phyloP scores from a whole-genome alignment of 2,888 invertebrate species.

The Julus scandinavius region DNA sequence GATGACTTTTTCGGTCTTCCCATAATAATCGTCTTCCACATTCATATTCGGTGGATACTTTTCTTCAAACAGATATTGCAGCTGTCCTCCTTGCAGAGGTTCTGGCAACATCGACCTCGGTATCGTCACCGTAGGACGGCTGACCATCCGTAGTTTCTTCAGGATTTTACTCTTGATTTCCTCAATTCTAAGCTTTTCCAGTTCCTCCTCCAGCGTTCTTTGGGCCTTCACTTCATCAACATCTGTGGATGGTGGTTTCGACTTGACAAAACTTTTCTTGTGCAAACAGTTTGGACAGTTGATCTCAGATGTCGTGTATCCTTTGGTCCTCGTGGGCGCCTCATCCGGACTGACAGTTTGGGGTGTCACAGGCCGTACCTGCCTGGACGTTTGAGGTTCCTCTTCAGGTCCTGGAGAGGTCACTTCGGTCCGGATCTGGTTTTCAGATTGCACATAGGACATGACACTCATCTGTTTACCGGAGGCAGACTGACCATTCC shows the following conservation, averaged over 20 bases:
- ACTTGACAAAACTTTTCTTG: not conserved
- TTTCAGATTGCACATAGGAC: not conserved
- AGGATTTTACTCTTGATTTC: constrained; percentile 83
- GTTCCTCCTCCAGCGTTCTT: not conserved
- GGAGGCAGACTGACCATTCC: not conserved
- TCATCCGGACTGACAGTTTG: not conserved
- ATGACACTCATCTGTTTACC: not conserved
- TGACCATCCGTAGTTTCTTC: constrained; percentile 80
- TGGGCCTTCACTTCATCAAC: not conserved
- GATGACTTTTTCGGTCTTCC: constrained; percentile 84
- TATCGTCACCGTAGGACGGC: constrained; percentile 74
- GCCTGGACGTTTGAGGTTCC: not conserved
- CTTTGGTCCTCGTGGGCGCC: not conserved
- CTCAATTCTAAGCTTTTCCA: constrained; percentile 48
- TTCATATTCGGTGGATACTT: constrained; percentile 69
- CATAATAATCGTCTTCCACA: constrained; percentile 79
- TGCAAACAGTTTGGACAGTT: not conserved
- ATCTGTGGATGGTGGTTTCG: not conserved
- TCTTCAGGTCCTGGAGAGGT: not conserved
- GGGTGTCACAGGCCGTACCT: not conserved
- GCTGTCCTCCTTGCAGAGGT: constrained; percentile 80
- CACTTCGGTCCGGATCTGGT: not conserved
- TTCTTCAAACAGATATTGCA: constrained; percentile 70
- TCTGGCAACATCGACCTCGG: constrained; percentile 76
- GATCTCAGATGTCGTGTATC: not conserved